Conservation (phyloP, 1,140 invertebrate genomes). For the Diabrotica undecimpunctata region DNA sequence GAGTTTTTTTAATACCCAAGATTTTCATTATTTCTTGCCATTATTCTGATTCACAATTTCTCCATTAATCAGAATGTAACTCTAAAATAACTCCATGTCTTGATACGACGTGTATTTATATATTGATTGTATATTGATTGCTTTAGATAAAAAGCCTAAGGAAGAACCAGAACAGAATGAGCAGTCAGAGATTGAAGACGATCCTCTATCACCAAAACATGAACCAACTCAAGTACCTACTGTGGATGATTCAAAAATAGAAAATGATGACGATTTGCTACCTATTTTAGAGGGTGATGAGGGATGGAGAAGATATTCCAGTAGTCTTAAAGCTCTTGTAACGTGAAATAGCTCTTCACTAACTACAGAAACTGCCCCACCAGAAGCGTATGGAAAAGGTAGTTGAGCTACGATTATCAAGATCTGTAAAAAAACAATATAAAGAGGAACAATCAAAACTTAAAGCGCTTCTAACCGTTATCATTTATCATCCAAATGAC, state of each 20-base stretch:
- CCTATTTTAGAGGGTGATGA: conserved; percentile 45
- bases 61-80: too few relatives aligned
- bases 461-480: too few relatives aligned
- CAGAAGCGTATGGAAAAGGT: conserved; percentile 15
- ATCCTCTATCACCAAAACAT: neutral
- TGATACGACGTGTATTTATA: too few relatives aligned
- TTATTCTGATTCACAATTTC: too few relatives aligned
- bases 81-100: too few relatives aligned
- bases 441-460: too few relatives aligned
- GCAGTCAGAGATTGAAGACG: neutral
- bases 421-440: too few relatives aligned
- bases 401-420: too few relatives aligned
- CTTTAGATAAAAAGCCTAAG: neutral
- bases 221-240: conserved; percentile 15
- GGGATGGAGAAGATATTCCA: conserved; percentile 10
- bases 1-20: too few relatives aligned
- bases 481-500: neutral
- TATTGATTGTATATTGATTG: too few relatives aligned
- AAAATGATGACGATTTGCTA: conserved; percentile 37
- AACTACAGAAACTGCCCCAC: conserved; percentile 40
- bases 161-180: neutral
- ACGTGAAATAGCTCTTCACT: conserved; percentile 42
- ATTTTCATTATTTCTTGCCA: too few relatives aligned
- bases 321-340: conserved; percentile 36
- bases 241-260: conserved; percentile 18